Evolutionary conservation across 2,113 vertebrate species (phyloP).

Genomic region (Ptilonorhynchus violaceus): DNA sequence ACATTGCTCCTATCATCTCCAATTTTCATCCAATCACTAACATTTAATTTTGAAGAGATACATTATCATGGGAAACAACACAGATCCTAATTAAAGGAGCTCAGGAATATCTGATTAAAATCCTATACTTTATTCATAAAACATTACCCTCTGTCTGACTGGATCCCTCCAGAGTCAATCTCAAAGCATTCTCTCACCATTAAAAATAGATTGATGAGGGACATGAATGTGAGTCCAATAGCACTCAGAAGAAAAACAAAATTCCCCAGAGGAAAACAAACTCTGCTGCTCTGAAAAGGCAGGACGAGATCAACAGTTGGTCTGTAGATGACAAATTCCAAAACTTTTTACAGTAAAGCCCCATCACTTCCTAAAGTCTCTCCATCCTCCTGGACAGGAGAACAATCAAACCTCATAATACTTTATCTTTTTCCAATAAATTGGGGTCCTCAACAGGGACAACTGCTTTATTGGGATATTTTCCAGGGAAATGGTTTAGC

Average conservation of each 20-base stretch:
- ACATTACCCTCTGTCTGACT: not conserved
- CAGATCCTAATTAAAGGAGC: not conserved
- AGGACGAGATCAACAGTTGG: not conserved
- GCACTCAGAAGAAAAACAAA: not conserved
- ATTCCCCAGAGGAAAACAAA: not conserved
- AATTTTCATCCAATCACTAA: not conserved
- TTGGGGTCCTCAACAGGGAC: not conserved
- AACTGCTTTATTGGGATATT: conserved; percentile 30
- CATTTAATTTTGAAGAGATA: not conserved
- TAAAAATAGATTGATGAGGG: not conserved
- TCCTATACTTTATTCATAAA: not conserved
- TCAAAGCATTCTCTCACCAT: not conserved
- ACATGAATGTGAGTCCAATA: not conserved
- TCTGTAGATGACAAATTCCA: not conserved
- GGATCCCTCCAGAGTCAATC: not conserved
- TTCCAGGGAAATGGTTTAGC: conserved; percentile 57
- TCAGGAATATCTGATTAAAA: not conserved
- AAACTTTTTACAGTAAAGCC: not conserved
- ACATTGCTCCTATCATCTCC: not conserved
- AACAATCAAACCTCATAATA: not conserved
- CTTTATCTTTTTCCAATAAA: not conserved
- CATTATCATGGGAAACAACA: not conserved
- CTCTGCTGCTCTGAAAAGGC: not conserved
- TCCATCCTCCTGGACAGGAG: not conserved
- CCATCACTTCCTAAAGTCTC: not conserved